A percentile compares a stretch with the other conserved stretches of the same genome.
phyloP scores from a whole-genome alignment of 2,797 vertebrate genomes.

The Mormyrus hasselquistii region DNA sequence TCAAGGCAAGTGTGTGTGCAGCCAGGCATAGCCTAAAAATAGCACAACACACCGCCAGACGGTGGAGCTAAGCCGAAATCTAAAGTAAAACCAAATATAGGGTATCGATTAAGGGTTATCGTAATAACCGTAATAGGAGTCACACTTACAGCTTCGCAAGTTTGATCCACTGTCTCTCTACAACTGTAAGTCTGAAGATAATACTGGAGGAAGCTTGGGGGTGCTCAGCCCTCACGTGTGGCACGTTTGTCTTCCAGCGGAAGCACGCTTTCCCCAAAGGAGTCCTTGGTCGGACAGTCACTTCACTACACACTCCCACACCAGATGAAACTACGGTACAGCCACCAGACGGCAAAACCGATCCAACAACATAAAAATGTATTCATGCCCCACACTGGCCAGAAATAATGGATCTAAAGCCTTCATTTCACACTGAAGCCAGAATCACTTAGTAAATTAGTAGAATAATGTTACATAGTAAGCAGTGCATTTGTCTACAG shows the following conservation, averaged over 20 bases:
- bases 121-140: not conserved
- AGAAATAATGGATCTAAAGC: not conserved
- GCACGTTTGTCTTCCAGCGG: not conserved
- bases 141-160: not conserved
- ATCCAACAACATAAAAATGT: not conserved
- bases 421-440: conserved; percentile 13
- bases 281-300: not conserved
- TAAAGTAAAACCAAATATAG: not conserved
- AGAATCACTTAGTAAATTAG: not conserved
- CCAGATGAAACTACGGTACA: not conserved
- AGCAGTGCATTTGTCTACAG: not conserved
- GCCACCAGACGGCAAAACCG: not conserved
- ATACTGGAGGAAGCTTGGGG: not conserved
- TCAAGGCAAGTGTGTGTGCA: not conserved
- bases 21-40: not conserved
- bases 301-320: not conserved
- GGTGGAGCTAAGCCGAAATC: not conserved
- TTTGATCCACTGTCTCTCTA: not conserved
- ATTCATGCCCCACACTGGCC: not conserved
- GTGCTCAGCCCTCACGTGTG: not conserved
- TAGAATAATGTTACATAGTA: not conserved
- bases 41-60: not conserved
- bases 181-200: not conserved
- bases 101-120: not conserved
- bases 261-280: not conserved